Percentiles rank a stretch among this genome's conserved stretches.
Conservation (phyloP, 2,113 vertebrate genomes). For the Lamprotornis superbus region DNA sequence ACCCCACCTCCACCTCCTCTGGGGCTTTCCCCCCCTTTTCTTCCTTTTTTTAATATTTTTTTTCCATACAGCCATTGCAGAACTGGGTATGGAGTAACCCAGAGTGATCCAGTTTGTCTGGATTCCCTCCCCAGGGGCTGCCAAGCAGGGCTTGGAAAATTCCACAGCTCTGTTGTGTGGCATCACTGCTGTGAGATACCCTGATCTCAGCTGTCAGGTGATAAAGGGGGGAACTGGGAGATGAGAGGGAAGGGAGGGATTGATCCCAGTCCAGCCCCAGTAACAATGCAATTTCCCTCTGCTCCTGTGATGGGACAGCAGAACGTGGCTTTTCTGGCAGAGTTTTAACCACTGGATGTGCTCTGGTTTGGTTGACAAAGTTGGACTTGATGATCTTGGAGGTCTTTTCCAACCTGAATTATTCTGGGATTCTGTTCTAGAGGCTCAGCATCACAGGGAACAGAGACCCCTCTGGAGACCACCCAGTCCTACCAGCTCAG, state of each 20-base stretch:
- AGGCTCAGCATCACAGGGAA: background rate
- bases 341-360: background rate
- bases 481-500: background rate
- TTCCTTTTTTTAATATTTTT: no score
- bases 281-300: background rate
- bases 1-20: background rate
- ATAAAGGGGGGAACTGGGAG: background rate
- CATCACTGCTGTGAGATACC: background rate
- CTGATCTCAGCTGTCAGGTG: background rate
- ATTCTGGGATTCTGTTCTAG: background rate
- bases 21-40: background rate
- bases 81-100: background rate
- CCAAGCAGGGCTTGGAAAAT: conserved; percentile 17
- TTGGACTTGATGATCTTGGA: background rate
- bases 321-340: background rate
- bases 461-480: background rate
- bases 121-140: background rate
- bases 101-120: background rate
- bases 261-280: background rate
- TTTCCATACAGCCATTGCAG: background rate
- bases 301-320: background rate
- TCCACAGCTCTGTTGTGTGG: background rate
- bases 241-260: background rate
- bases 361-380: background rate
- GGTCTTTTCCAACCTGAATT: background rate